Conservation (phyloP, 2,888 invertebrate genomes). For the Heliconius aoede region DNA sequence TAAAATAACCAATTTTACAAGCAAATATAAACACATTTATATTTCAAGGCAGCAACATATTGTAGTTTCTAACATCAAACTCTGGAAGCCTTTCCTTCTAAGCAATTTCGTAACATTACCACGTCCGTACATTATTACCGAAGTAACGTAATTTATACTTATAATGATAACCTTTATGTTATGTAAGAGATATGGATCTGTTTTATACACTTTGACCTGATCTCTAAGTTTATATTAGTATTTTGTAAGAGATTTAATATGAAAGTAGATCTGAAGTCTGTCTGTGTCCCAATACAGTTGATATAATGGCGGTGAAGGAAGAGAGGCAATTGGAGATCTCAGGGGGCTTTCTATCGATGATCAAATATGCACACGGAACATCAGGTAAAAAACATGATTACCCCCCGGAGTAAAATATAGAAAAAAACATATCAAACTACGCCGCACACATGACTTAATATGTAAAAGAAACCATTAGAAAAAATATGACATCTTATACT, state of each 20-base stretch:
- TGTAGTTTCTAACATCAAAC: slow-evolving; percentile 13
- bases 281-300: neutral
- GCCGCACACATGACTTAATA: no score
- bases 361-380: no score
- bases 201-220: slow-evolving; percentile 33
- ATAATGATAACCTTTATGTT: slow-evolving; percentile 36
- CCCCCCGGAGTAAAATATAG: no score
- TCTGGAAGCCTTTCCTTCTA: slow-evolving; percentile 1
- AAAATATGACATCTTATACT: slow-evolving; percentile 17
- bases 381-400: no score
- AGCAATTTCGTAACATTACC: slow-evolving; percentile 32
- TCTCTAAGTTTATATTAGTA: slow-evolving; percentile 11
- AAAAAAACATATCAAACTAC: no score
- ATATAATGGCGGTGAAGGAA: no score
- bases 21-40: neutral
- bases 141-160: slow-evolving; percentile 20
- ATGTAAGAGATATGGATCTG: slow-evolving; percentile 36
- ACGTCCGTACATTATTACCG: slow-evolving; percentile 19
- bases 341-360: no score
- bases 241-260: slow-evolving; percentile 8
- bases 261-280: neutral
- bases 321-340: no score
- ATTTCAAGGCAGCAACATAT: slow-evolving; percentile 10
- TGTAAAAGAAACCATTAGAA: neutral
- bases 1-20: neutral